phyloP scores from a whole-genome alignment of 2,888 invertebrate genomes.

The Nemotelus pantherinus region DNA sequence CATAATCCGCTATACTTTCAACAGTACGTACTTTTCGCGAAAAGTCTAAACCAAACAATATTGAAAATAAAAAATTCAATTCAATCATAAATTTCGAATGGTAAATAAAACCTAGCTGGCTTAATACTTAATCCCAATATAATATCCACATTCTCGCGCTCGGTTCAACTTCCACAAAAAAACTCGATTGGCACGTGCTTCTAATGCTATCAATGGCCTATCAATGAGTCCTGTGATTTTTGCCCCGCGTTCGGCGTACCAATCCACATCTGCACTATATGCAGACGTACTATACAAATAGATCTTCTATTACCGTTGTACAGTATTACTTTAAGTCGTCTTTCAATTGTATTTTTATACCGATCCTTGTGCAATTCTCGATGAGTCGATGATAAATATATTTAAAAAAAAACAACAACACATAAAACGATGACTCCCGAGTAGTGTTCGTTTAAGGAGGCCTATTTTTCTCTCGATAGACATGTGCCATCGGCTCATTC shows the following conservation, averaged over 20 bases:
- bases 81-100: conserved; percentile 1
- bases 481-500: conserved; percentile 20
- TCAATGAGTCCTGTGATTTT: conserved; percentile 20
- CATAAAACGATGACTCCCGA: background rate
- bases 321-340: conserved; percentile 26
- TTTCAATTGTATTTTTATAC: conserved; percentile 11
- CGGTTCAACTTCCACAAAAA: too few species aligned
- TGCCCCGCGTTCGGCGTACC: background rate
- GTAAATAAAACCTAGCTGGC: conserved; percentile 12
- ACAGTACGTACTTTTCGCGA: too few species aligned
- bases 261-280: too few species aligned
- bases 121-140: conserved; percentile 14
- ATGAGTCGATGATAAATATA: background rate
- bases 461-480: conserved; percentile 6
- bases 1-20: too few species aligned
- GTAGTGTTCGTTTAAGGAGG: background rate
- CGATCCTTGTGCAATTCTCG: conserved; percentile 25
- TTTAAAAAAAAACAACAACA: conserved; percentile 6
- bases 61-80: background rate
- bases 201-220: conserved; percentile 29
- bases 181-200: conserved; percentile 27
- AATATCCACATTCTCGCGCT: background rate
- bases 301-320: background rate
- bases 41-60: too few species aligned
- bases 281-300: too few species aligned